Percentiles rank a stretch among this genome's conserved stretches.
Conservation (phyloP, 2,888 invertebrate genomes). For the Cylloceria caligata region DNA sequence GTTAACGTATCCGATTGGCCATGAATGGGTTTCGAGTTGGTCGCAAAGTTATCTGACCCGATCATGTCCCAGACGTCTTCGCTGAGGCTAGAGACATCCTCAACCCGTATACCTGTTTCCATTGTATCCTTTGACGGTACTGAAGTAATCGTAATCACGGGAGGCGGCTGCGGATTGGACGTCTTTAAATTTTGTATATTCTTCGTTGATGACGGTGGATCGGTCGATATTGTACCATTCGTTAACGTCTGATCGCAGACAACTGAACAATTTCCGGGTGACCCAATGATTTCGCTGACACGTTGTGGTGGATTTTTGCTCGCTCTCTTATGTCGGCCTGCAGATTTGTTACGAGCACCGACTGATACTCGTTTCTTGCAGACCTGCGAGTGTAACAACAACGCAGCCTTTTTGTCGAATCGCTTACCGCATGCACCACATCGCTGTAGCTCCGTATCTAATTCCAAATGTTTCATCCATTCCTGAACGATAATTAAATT, state of each 20-base stretch:
- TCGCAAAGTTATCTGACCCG: slow-evolving; percentile 29
- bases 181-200: neutral
- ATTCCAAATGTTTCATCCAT: slow-evolving; percentile 89
- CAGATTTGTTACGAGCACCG: slow-evolving; percentile 82
- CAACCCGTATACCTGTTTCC: slow-evolving; percentile 72
- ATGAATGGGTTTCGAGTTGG: neutral
- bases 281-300: slow-evolving; percentile 1
- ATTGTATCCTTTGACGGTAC: slow-evolving; percentile 7
- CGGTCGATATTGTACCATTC: neutral
- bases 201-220: neutral
- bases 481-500: slow-evolving; percentile 81
- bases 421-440: slow-evolving; percentile 90
- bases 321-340: slow-evolving; percentile 66
- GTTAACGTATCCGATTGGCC: neutral
- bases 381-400: slow-evolving; percentile 89
- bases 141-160: slow-evolving; percentile 36
- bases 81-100: slow-evolving; percentile 73
- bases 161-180: neutral
- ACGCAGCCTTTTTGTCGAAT: slow-evolving; percentile 90
- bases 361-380: slow-evolving; percentile 86
- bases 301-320: slow-evolving; percentile 65
- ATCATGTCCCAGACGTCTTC: slow-evolving; percentile 76
- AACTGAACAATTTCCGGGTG: neutral
- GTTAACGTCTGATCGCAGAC: neutral
- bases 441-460: slow-evolving; percentile 87